Percentiles rank a stretch among this genome's conserved stretches.
Conservation (phyloP, 2,888 invertebrate genomes). For the Amblyjoppa fuscipennis region DNA sequence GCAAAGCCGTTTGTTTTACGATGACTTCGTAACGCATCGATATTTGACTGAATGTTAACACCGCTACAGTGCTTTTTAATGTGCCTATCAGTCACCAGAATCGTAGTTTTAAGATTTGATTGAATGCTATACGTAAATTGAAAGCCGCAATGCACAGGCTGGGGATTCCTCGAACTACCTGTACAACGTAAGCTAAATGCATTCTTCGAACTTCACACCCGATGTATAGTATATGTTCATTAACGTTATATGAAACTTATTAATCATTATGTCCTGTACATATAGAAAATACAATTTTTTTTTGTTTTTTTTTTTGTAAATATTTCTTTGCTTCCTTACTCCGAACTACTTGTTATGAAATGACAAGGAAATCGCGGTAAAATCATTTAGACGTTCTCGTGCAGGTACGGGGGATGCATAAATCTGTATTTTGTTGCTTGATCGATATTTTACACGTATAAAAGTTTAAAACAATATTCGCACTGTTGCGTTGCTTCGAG, state of each 20-base stretch:
- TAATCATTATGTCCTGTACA: slow-evolving; percentile 49
- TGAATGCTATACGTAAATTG: neutral
- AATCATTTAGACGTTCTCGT: slow-evolving; percentile 26
- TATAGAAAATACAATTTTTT: slow-evolving; percentile 51
- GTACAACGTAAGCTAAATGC: neutral
- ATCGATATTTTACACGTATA: slow-evolving; percentile 64
- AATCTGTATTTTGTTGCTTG: slow-evolving; percentile 56
- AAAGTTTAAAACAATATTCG: slow-evolving; percentile 63
- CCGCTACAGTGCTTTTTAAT: neutral
- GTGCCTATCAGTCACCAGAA: neutral
- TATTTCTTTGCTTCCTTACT: neutral
- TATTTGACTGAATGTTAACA: slow-evolving; percentile 3
- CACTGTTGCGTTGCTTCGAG: slow-evolving; percentile 41
- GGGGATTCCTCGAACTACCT: neutral
- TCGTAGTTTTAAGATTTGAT: neutral
- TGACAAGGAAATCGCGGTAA: neutral
- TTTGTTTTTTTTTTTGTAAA: slow-evolving; percentile 26
- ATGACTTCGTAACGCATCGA: neutral
- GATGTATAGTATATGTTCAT: slow-evolving; percentile 19
- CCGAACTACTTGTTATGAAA: neutral
- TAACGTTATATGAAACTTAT: slow-evolving; percentile 17
- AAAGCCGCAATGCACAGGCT: neutral
- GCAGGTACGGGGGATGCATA: slow-evolving; percentile 44
- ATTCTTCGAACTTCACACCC: neutral
- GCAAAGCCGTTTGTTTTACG: neutral